Evolutionary conservation across 2,888 invertebrate genomes (phyloP).

Genomic region (Elmis aenea): DNA sequence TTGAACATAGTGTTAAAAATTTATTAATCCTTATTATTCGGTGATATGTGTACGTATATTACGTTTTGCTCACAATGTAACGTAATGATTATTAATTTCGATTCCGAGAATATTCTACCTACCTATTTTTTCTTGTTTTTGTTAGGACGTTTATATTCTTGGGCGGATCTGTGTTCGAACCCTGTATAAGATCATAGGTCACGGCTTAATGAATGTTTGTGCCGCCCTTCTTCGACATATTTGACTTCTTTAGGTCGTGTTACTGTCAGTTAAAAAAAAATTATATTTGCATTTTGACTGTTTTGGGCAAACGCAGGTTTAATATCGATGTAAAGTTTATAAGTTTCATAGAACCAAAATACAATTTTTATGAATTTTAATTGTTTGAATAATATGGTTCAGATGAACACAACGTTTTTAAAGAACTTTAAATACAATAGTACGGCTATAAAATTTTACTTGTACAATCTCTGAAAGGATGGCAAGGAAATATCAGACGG

Average conservation of each 20-base stretch:
- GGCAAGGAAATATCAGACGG: slow-evolving; percentile 10
- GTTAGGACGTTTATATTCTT: slow-evolving; percentile 3
- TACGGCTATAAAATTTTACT: not conserved
- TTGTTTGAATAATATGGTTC: not conserved
- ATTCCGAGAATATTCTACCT: not conserved
- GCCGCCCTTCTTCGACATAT: slow-evolving; percentile 5
- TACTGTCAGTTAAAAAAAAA: slow-evolving; percentile 6
- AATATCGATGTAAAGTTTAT: too few species aligned
- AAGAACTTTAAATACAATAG: slow-evolving; percentile 8
- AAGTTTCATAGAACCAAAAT: too few species aligned
- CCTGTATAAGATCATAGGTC: slow-evolving; percentile 5
- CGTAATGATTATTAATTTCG: too few species aligned
- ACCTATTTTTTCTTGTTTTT: slow-evolving; percentile 1
- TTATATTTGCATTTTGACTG: too few species aligned
- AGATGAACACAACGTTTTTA: not conserved
- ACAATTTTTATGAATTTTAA: not conserved
- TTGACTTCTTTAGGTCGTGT: not conserved
- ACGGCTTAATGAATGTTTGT: slow-evolving; percentile 6
- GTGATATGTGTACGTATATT: too few species aligned
- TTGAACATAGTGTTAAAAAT: too few species aligned
- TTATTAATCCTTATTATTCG: too few species aligned
- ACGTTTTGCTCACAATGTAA: too few species aligned
- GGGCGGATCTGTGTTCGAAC: slow-evolving; percentile 5
- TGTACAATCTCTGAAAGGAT: slow-evolving; percentile 7
- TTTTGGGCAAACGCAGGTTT: too few species aligned